phyloP scores from a whole-genome alignment of 2,797 vertebrate species.

The Anas capensis region DNA sequence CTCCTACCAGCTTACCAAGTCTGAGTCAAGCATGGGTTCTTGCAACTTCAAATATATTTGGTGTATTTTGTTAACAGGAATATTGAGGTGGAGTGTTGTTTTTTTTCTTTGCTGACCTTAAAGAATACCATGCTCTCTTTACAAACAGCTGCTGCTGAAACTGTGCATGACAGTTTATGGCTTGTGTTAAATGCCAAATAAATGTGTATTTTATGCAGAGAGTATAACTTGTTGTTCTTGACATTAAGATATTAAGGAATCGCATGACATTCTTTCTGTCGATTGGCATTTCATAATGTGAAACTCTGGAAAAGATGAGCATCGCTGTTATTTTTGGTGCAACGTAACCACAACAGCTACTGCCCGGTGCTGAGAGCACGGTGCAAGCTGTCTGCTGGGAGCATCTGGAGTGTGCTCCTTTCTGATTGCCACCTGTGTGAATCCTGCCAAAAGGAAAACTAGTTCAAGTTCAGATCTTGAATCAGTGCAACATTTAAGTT shows the following conservation, averaged over 20 bases:
- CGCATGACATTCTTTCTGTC: background rate
- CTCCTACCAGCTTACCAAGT: slow-evolving; percentile 62
- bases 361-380: background rate
- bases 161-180: background rate
- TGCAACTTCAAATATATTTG: slow-evolving; percentile 49
- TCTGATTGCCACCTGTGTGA: slow-evolving; percentile 28
- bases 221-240: background rate
- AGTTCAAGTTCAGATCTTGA: slow-evolving; percentile 43
- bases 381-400: background rate
- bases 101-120: background rate
- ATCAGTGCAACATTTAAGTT: background rate
- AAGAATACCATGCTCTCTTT: background rate
- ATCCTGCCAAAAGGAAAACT: slow-evolving; percentile 5
- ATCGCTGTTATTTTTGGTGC: background rate
- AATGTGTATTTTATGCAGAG: background rate
- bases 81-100: background rate
- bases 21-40: slow-evolving; percentile 59
- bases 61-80: slow-evolving; percentile 66
- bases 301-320: background rate
- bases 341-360: background rate
- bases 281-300: background rate
- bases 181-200: background rate
- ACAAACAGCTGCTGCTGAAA: background rate
- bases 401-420: background rate
- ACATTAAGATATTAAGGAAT: background rate